Conservation (phyloP, 2,888 invertebrate species). For the Iphiclides podalirius region DNA sequence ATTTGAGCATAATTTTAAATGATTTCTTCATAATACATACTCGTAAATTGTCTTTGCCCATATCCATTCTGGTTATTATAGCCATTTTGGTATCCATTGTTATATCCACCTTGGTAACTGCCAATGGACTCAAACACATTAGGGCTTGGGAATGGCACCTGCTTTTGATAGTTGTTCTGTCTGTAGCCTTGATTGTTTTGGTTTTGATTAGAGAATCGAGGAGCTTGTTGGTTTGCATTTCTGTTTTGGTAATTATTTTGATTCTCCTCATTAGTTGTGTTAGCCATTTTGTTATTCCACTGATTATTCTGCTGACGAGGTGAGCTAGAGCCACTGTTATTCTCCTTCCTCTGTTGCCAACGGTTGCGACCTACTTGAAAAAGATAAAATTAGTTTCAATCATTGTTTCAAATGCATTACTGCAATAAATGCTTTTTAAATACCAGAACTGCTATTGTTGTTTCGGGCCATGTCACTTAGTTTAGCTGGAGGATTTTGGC, state of each 20-base stretch:
- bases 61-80: constrained; percentile 72
- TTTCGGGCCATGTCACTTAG: constrained; percentile 87
- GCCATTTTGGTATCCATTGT: constrained; percentile 73
- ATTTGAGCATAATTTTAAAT: too few relatives aligned
- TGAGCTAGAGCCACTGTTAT: constrained; percentile 70
- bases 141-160: constrained; percentile 80
- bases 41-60: constrained; percentile 68
- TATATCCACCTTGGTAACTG: constrained; percentile 77
- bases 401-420: too few relatives aligned
- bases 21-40: constrained; percentile 41
- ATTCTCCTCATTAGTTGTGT: constrained; percentile 48
- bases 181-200: constrained; percentile 65
- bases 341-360: constrained; percentile 82
- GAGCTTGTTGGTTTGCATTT: constrained; percentile 62
- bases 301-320: constrained; percentile 76
- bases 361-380: constrained; percentile 71
- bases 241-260: constrained; percentile 61
- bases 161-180: constrained; percentile 74
- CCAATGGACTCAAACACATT: constrained; percentile 80
- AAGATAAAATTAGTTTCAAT: constrained; percentile 17
- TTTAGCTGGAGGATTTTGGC: constrained; percentile 90
- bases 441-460: constrained; percentile 73
- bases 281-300: constrained; percentile 75
- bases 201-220: constrained; percentile 73
- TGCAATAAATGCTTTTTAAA: constrained; percentile 19